Base-by-base conservation (phyloP, 2,113 vertebrate species). In the Craseonycteris thonglongyai region DNA sequence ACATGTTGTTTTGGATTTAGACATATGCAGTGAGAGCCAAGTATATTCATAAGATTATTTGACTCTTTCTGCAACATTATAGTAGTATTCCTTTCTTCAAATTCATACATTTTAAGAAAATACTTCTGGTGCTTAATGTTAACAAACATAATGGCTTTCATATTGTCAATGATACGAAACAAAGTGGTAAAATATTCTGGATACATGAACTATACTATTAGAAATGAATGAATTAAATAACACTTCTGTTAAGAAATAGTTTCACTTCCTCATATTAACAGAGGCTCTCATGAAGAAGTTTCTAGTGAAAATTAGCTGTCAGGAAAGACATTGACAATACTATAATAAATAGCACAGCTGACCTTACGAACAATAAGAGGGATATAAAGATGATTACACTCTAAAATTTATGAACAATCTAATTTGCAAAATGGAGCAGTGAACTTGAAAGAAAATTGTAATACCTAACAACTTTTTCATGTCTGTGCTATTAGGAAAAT, bases 171-270 rank as follows among this genome's bases (percentile, higher is more conserved):
- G 47, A 93, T 93, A 86, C 33, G 90, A 63, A 91, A 68, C 33
- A 92, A 93, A 30, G n/a, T 40, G 51, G 61, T 42, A 21, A 30
- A 14, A 88, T 95, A 45, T 42, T 93, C 72, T 79, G 45, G 42
- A 76, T 93, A 56, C 8, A 28, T 95, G 54, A 93, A 93, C 74
- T 24, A 59, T 90, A 63, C 75, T 86, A 65, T 96, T 93, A 85
- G 84, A 90, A 95, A 89, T 94, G 58, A 92, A 80, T 86, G 72
- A 94, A 94, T 94, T 93, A 96, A 96, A 93, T 96, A 93, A 87
- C 51, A 86, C 30, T 90, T 95, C 84, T 94, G 74, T 96, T 79
- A 97, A 88, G 66, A 95, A 92, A 51, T 93, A 12, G 1, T 94
- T 97, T 92, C 21, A 88, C 79, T 92, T 97, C 42, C 78, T 90